Evolutionary conservation across 1,140 invertebrate genomes (phyloP).

Genomic region (Drosophila oshimai): DNA sequence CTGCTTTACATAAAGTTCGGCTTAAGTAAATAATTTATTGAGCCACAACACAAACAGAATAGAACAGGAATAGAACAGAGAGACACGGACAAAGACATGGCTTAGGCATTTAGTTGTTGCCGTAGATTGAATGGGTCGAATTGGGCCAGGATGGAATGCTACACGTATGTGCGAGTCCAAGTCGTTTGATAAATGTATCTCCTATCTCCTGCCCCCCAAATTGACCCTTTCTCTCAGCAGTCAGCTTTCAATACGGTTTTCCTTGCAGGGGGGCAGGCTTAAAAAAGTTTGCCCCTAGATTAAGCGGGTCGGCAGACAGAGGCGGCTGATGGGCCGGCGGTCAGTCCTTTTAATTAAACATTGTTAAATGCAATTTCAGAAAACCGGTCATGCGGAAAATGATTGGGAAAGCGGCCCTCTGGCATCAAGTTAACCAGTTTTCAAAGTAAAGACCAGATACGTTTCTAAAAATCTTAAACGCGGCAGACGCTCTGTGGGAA

Average conservation of each 20-base stretch:
- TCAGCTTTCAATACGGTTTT: neutral
- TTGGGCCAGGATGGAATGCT: slow-evolving; percentile 7
- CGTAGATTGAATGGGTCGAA: slow-evolving; percentile 15
- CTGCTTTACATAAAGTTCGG: slow-evolving; percentile 74
- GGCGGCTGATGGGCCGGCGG: slow-evolving; percentile 5
- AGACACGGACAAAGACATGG: slow-evolving; percentile 7
- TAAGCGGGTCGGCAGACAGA: slow-evolving; percentile 28
- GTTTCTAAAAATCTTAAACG: neutral
- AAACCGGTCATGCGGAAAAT: slow-evolving; percentile 53
- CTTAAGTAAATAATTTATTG: slow-evolving; percentile 80
- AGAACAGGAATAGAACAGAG: too few species aligned
- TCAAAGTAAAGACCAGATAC: slow-evolving; percentile 1
- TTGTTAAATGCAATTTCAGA: slow-evolving; percentile 53
- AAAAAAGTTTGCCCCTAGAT: slow-evolving; percentile 24
- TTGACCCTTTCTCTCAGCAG: slow-evolving; percentile 18
- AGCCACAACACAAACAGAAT: slow-evolving; percentile 31
- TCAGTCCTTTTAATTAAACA: slow-evolving; percentile 62
- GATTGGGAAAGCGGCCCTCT: slow-evolving; percentile 19
- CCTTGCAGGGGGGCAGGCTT: neutral
- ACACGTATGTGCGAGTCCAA: slow-evolving; percentile 25
- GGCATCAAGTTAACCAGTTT: slow-evolving; percentile 30
- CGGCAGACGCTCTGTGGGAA: neutral
- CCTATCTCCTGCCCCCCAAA: slow-evolving; percentile 7
- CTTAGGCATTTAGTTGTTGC: slow-evolving; percentile 21
- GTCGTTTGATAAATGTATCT: slow-evolving; percentile 55